phyloP scores from a whole-genome alignment of 2,888 invertebrate species.

The Neoitamus cyanurus region DNA sequence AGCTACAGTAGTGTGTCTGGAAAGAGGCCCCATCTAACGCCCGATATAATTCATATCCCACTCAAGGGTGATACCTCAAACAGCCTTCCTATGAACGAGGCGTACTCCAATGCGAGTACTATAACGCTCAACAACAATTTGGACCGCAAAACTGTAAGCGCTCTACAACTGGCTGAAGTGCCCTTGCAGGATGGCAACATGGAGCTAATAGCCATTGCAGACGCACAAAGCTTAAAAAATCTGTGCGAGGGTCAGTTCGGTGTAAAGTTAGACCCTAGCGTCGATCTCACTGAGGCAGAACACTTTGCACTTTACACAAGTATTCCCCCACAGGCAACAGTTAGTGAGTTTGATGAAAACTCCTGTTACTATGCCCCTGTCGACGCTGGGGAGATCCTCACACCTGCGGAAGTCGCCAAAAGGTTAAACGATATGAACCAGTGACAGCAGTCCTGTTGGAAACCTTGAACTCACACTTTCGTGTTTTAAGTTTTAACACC shows the following conservation, averaged over 20 bases:
- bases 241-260: slow-evolving; percentile 66
- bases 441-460: slow-evolving; percentile 49
- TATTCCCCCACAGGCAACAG: slow-evolving; percentile 86
- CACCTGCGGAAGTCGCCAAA: slow-evolving; percentile 65
- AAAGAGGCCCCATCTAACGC: slow-evolving; percentile 70
- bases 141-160: slow-evolving; percentile 65
- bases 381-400: slow-evolving; percentile 78
- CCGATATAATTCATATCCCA: slow-evolving; percentile 75
- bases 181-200: slow-evolving; percentile 68
- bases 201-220: slow-evolving; percentile 70
- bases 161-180: slow-evolving; percentile 65
- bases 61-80: slow-evolving; percentile 68
- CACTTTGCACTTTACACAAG: slow-evolving; percentile 89
- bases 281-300: slow-evolving; percentile 87
- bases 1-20: slow-evolving; percentile 74
- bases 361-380: slow-evolving; percentile 88
- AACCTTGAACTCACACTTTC: neutral
- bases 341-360: slow-evolving; percentile 88
- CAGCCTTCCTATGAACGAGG: slow-evolving; percentile 68
- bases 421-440: slow-evolving; percentile 61
- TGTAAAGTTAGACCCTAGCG: slow-evolving; percentile 67
- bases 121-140: slow-evolving; percentile 62
- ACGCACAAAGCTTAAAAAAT: slow-evolving; percentile 65
- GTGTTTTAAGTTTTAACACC: neutral
- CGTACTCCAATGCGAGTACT: slow-evolving; percentile 64